Percentiles rank a stretch among this genome's conserved stretches.
Conservation (phyloP, 2,888 invertebrate genomes). For the Dichetophora obliterata region DNA sequence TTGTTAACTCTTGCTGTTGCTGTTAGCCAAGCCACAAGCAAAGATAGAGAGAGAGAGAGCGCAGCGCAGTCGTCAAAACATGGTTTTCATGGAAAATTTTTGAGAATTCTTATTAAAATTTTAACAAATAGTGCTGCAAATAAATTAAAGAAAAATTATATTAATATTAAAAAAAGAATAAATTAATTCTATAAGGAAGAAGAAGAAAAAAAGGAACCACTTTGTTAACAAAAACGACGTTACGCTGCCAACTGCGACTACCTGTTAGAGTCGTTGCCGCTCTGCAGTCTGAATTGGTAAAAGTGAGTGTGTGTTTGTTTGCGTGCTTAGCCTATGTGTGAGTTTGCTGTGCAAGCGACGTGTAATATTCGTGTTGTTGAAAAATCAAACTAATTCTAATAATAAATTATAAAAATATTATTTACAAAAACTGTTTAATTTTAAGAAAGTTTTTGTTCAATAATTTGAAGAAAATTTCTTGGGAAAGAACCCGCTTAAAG, state of each 20-base stretch:
- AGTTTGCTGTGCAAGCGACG: slow-evolving; percentile 1
- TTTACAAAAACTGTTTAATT: no score
- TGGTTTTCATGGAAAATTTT: slow-evolving; percentile 8
- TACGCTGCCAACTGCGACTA: neutral
- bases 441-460: no score
- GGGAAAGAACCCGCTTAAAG: no score
- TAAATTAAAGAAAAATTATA: neutral
- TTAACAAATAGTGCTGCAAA: neutral
- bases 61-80: neutral
- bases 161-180: neutral
- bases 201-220: no score
- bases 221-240: neutral
- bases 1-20: neutral
- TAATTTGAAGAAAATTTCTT: no score
- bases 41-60: neutral
- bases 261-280: neutral
- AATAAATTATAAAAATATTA: neutral
- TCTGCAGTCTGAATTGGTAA: neutral
- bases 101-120: neutral
- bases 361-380: slow-evolving; percentile 7
- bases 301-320: neutral
- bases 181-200: neutral
- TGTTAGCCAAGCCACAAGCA: neutral
- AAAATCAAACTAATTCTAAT: slow-evolving; percentile 2
- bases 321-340: neutral